Evolutionary conservation across 2,888 invertebrate genomes (phyloP), one percentile per base, ranked within the genome.

Genomic region (Melangyna quadrimaculata): DNA sequence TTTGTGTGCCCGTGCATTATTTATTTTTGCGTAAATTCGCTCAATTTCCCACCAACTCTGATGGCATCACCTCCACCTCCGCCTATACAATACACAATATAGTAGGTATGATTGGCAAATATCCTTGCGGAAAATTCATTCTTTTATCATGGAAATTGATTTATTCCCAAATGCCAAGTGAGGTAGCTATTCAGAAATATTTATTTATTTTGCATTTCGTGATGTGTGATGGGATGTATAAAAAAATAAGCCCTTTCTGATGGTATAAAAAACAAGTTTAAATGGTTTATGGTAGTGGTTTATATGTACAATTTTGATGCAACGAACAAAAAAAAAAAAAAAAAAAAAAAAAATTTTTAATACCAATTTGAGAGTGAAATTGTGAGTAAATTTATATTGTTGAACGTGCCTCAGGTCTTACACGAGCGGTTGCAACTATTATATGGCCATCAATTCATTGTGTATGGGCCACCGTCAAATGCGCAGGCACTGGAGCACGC

Each of bases 81-180:
- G 32, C 55, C 40, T 10, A 40, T 14, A 14, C 2, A 10, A 14
- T 1, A 51, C 8, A 51, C n/a, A n/a, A n/a, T n/a, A n/a, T n/a
- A n/a, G n/a, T n/a, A n/a, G n/a, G 22, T 24, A n/a, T 51, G 73
- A 45, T 65, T 59, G 48, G 51, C 24, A 77, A 69, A 84, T 80
- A 72, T 77, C 72, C 75, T 61, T 61, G 12, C 27, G 48, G 51
- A 73, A 83, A 75, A 67, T 72, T 61, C 71, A 22, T 67, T 75
- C 61, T 71, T 84, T 72, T 80, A 72, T 80, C 40, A 86, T 77
- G 77, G 69, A 77, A 86, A 77, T 78, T 86, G 86, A 86, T 86
- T 86, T 86, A 78, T 81, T 77, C 55, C 61, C 59, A 59, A 59
- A 84, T 77, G 81, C 43, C 48, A 75, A 61, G 35, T 51, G 59